phyloP scores from a whole-genome alignment of 1,140 invertebrate genomes.

The Musca vetustissima region DNA sequence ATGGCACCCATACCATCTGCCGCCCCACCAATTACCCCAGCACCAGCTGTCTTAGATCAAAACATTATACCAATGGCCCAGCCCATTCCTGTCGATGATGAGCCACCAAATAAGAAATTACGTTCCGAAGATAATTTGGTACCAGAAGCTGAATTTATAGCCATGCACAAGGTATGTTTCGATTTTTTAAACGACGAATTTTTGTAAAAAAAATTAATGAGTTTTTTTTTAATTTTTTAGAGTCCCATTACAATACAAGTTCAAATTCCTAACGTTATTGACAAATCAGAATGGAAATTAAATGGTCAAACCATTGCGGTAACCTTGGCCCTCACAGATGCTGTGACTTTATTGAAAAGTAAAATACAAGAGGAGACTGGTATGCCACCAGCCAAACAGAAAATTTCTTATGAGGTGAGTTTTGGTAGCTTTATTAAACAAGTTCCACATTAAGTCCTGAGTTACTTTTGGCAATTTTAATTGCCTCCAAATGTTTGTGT shows the following conservation, averaged over 20 bases:
- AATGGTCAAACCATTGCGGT: conserved; percentile 86
- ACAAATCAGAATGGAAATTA: conserved; percentile 96
- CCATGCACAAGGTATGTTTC: conserved; percentile 58
- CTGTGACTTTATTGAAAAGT: conserved; percentile 83
- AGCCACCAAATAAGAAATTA: conserved; percentile 83
- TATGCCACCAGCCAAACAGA: conserved; percentile 97
- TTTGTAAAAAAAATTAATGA: no score
- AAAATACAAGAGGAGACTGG: conserved; percentile 86
- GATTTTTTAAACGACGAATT: no score
- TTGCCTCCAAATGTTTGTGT: no score
- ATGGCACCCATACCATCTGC: conserved; percentile 44
- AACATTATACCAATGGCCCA: conserved; percentile 42
- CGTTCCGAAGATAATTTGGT: conserved; percentile 91
- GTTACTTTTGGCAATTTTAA: no score
- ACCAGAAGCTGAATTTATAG: conserved; percentile 69
- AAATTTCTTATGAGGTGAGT: conserved; percentile 59
- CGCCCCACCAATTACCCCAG: conserved; percentile 53
- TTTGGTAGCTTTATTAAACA: no score
- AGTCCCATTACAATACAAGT: conserved; percentile 78
- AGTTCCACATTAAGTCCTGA: no score
- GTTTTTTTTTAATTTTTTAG: conserved; percentile 48
- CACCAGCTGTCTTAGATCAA: conserved; percentile 53
- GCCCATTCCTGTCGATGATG: conserved; percentile 70
- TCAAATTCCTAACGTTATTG: conserved; percentile 76
- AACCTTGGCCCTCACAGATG: conserved; percentile 77